Base-by-base conservation (phyloP, 1,140 invertebrate species). In the Aethina tumida region DNA sequence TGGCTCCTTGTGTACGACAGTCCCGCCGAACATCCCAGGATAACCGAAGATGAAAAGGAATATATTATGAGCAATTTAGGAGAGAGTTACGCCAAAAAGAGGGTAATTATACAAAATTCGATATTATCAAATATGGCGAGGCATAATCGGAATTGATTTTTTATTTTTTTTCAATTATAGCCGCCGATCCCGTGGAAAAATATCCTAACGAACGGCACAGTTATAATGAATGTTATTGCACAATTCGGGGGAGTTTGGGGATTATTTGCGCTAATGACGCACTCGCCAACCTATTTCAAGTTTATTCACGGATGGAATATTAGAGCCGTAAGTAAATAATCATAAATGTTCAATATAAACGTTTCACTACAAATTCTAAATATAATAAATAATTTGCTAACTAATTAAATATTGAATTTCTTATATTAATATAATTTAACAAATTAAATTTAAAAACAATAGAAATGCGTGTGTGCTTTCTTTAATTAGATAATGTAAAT, bases 181-280 rank as follows among this genome's bases (percentile, higher is more conserved):
- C 54, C 63, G 1, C 58, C 67, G 1, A 70, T 77, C 10, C 87
- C 88, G 0, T 91, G 87, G 86, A 64, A 56, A 16, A 43, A 62
- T 1, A 84, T 94, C 30, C 47, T 86, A 1, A 77, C 68, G 1
- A 88, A 85, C 1, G 41, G 65, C 1, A 77, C 86, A 0, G 70
- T 93, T 1, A 90, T 83, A 83, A 74, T 86, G 15, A 76, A 82
- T 32, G 70, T 81, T 27, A 52, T 80, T 1, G 74, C 78, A 1
- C 83, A 94, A 55, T 82, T 82, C 68, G 81, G 84, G 7, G 74
- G 77, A 27, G 76, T 84, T 49, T 95, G 87, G 86, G 84, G 84
- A 2, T 74, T 89, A 20, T 84, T 90, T 41, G 92, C 84, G 0
- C 64, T 92, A 31, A 75, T 92, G 57, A 86, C 84, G 1, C 78